Evolutionary conservation across 2,797 vertebrate genomes (phyloP).

Genomic region (Balearica regulorum): DNA sequence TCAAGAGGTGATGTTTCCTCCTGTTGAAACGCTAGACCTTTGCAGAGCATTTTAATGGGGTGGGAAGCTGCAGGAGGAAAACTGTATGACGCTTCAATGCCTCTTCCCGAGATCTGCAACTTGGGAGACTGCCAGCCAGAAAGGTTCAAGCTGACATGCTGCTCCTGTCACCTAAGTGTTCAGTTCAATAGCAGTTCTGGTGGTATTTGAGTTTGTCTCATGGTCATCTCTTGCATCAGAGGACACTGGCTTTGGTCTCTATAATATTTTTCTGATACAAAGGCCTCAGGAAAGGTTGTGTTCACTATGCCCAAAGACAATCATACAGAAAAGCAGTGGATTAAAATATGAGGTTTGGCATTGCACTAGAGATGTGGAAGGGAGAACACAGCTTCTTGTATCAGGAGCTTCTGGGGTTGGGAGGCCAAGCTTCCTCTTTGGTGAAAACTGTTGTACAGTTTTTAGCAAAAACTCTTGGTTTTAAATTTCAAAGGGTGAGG

Average conservation of each 20-base stretch:
- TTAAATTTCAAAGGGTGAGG: not conserved
- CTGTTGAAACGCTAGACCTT: not conserved
- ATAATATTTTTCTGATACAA: not conserved
- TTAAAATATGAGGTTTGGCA: not conserved
- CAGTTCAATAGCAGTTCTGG: not conserved
- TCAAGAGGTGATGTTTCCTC: not conserved
- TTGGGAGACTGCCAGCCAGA: not conserved
- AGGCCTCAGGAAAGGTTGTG: not conserved
- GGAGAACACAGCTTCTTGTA: not conserved
- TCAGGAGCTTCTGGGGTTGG: not conserved
- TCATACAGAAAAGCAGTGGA: not conserved
- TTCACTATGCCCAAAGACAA: not conserved
- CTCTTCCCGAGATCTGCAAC: not conserved
- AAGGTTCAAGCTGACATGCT: not conserved
- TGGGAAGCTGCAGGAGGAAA: not conserved
- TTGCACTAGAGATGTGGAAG: not conserved
- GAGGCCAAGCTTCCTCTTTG: not conserved
- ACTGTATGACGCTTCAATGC: not conserved
- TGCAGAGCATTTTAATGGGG: not conserved
- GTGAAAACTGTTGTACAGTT: not conserved
- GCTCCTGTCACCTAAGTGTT: fast-evolving
- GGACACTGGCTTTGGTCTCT: not conserved
- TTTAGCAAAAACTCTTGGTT: not conserved
- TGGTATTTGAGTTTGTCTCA: not conserved
- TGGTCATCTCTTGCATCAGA: not conserved